Evolutionary conservation across 2,888 invertebrate genomes (phyloP), one percentile per base, ranked within the genome.

Genomic region (Drosophila glabriapex): DNA sequence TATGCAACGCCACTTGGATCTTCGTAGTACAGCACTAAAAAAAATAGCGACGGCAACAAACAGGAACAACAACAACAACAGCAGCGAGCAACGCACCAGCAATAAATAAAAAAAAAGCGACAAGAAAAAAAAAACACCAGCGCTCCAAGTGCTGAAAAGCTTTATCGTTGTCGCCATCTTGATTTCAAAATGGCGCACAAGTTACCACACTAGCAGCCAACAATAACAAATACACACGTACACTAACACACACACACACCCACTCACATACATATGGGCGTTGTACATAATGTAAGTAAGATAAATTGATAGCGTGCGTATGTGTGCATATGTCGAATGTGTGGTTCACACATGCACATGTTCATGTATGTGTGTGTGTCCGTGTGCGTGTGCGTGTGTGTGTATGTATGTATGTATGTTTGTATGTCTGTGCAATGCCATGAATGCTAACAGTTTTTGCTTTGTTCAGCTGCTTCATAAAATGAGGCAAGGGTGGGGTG

Each of bases 121-220:
- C 29, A 29, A 29, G 29, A 7, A 3, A 39, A n/a, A 41, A 43
- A 58, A 41, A 61, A 33, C 64, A 53, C 28, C 50, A 54, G 43
- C 61, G 61, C 50, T 35, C 37, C 56, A 68, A 79, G 63, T 67
- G 54, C 62, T 72, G 65, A 50, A 65, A 62, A 71, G 69, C 78
- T 79, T 85, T 85, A 83, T 85, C 83, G 75, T 80, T 78, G 86
- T 75, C 78, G 83, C 84, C 86, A 85, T 85, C 85, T 83, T 82
- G 82, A 80, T 85, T 77, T 80, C 79, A 83, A 85, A 85, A 85
- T 85, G 84, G 85, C 83, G 83, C 74, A 68, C 68, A 54, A 71
- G 73, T 76, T 76, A 41, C 69, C 68, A 77, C 71, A 73, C 79
- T 68, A 73, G 46, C 61, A 59, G 22, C 58, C 61, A 75, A 43